Base-by-base conservation (phyloP, 2,888 invertebrate species). In the Xylophagus ater region DNA sequence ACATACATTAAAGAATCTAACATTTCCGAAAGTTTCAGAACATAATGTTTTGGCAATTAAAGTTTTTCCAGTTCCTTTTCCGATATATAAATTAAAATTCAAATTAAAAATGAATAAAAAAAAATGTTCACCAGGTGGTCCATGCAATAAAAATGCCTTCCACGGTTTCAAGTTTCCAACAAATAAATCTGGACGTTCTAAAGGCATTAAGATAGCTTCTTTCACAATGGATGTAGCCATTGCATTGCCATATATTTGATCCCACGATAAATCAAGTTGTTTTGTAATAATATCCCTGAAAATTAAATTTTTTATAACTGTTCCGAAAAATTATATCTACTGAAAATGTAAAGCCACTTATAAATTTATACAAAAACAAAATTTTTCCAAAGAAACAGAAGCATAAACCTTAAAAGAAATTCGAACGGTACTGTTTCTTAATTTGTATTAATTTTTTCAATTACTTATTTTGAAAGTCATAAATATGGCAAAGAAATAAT, bases 11-110 rank as follows among this genome's bases (percentile, higher is more conserved):
- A 96, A 90, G 65, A 94, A 92, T 0, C 86, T 86, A 43, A 75
- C 72, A 68, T 74, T 53, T 58, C 64, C 47, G 3, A 54, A 51
- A 46, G 83, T 81, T 63, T 90, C 87, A 1, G 80, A 74, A 4
- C 90, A 92, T 2, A 88, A 76, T 0, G 89, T 88, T 61, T 84
- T 84, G 0, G 93, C 94, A 49, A 94, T 64, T 58, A 89, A 67
- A 0, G 94, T 93, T 68, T 94, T 94, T 50, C 87, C 88, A 20
- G 84, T 81, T 48, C 87, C 85, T n/a, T n/a, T n/a, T n/a, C n/a
- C n/a, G n/a, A n/a, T n/a, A n/a, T n/a, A n/a, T n/a, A n/a, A n/a
- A n/a, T n/a, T n/a, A n/a, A n/a, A n/a, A n/a, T n/a, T n/a, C n/a
- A 12, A 18, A n/a, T 7, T 34, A 7, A 5, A 9, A n/a, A 26